A percentile compares a stretch with the other conserved stretches of the same genome.
Conservation (phyloP, 2,888 invertebrate genomes). For the Coenonympha glycerion region DNA sequence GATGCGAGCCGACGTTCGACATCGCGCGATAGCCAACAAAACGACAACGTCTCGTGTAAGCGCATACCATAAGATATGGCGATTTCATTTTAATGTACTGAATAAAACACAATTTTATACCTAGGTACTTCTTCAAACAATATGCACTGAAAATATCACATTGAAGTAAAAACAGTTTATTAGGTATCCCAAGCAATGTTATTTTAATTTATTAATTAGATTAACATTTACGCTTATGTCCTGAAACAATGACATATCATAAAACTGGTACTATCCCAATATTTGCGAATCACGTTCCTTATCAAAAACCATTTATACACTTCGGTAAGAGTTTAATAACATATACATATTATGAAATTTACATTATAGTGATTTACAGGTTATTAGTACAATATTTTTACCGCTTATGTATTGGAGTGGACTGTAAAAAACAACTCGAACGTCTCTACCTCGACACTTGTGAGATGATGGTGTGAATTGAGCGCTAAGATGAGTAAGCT, state of each 20-base stretch:
- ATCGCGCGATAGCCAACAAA: constrained; percentile 69
- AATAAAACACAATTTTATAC: too few species aligned
- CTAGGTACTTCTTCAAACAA: not conserved
- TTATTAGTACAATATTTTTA: not conserved
- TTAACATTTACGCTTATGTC: too few species aligned
- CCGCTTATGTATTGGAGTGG: constrained; percentile 34
- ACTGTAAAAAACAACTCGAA: constrained; percentile 54
- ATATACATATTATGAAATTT: too few species aligned
- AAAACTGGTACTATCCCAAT: too few species aligned
- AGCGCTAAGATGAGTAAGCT: constrained; percentile 70
- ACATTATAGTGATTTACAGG: not conserved
- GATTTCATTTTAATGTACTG: constrained; percentile 12
- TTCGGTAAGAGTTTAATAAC: too few species aligned
- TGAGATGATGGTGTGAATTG: constrained; percentile 74
- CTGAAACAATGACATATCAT: too few species aligned
- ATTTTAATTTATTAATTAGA: too few species aligned
- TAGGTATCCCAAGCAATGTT: too few species aligned
- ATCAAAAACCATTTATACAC: too few species aligned
- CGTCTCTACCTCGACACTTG: constrained; percentile 59
- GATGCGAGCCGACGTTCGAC: constrained; percentile 71
- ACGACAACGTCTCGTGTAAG: constrained; percentile 50
- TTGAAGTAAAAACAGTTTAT: too few species aligned
- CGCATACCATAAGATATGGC: constrained; percentile 39
- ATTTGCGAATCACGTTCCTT: too few species aligned
- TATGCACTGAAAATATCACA: too few species aligned